Evolutionary conservation across 2,888 invertebrate species (phyloP).

Genomic region (Dendrolimus houi): DNA sequence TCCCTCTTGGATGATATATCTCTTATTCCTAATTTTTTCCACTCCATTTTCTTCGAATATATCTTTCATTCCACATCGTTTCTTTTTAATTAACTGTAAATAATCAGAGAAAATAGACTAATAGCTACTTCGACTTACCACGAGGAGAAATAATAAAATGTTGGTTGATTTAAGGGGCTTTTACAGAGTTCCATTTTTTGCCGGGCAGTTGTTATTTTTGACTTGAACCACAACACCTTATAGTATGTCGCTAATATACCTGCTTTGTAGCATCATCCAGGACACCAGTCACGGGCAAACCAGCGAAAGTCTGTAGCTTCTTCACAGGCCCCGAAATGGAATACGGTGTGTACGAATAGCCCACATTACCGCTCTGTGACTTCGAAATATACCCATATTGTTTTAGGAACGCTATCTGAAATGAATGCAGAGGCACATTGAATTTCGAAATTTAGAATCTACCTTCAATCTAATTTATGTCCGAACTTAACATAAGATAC

Average conservation of each 20-base stretch:
- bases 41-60: constrained; percentile 40
- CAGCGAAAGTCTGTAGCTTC: constrained; percentile 83
- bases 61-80: constrained; percentile 85
- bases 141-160: too few relatives aligned
- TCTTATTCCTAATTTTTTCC: constrained; percentile 49
- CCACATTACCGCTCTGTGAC: constrained; percentile 53
- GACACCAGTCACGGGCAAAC: constrained; percentile 80
- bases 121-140: too few relatives aligned
- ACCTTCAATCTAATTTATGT: too few relatives aligned
- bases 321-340: constrained; percentile 79
- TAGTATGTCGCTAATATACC: constrained; percentile 38
- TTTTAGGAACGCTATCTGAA: constrained; percentile 80
- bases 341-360: constrained; percentile 77
- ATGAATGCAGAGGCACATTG: not conserved
- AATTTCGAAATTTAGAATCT: too few relatives aligned
- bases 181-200: too few relatives aligned
- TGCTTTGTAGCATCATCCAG: constrained; percentile 79
- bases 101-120: not conserved
- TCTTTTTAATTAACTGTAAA: constrained; percentile 78
- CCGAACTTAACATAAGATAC: too few relatives aligned
- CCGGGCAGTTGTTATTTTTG: too few relatives aligned
- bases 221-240: too few relatives aligned
- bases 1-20: constrained; percentile 79
- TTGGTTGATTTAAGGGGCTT: too few relatives aligned
- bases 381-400: constrained; percentile 81